phyloP scores from a whole-genome alignment of 2,888 invertebrate species.

The Hypolimnas misippus region DNA sequence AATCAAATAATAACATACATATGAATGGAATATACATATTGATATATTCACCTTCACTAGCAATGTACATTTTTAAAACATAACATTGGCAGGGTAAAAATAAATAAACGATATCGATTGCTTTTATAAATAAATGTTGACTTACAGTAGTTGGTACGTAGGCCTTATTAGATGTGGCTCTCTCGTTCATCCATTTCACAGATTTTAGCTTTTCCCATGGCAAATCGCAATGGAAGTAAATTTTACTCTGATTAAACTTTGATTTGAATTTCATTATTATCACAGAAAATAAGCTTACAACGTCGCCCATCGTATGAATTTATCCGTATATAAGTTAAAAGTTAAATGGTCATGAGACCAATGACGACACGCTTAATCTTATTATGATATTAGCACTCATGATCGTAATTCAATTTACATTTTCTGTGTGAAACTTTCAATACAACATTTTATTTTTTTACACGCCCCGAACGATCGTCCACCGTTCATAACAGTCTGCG shows the following conservation, averaged over 20 bases:
- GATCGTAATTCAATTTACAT: constrained; percentile 68
- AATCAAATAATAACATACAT: too few relatives aligned
- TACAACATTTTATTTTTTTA: constrained; percentile 33
- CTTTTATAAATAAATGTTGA: constrained; percentile 18
- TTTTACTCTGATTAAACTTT: constrained; percentile 77
- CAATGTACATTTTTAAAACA: background rate
- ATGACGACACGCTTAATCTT: constrained; percentile 58
- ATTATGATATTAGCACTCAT: constrained; percentile 63
- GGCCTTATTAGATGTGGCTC: constrained; percentile 89
- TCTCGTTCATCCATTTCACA: constrained; percentile 92
- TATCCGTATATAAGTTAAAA: constrained; percentile 52
- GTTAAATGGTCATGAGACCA: constrained; percentile 74
- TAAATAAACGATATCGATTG: constrained; percentile 1
- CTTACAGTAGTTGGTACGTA: constrained; percentile 91
- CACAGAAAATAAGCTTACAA: constrained; percentile 80
- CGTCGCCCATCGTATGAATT: constrained; percentile 69
- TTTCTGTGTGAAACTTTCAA: constrained; percentile 52
- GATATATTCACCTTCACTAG: too few relatives aligned
- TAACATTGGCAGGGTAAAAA: background rate
- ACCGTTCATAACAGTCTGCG: constrained; percentile 46
- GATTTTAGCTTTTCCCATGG: constrained; percentile 74
- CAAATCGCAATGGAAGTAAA: constrained; percentile 75
- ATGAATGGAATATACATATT: too few relatives aligned
- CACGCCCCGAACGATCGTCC: constrained; percentile 47
- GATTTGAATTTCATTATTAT: constrained; percentile 82